phyloP scores from a whole-genome alignment of 37 sponge, comb jelly and placozoan genomes.

The Eunapius fragilis region DNA sequence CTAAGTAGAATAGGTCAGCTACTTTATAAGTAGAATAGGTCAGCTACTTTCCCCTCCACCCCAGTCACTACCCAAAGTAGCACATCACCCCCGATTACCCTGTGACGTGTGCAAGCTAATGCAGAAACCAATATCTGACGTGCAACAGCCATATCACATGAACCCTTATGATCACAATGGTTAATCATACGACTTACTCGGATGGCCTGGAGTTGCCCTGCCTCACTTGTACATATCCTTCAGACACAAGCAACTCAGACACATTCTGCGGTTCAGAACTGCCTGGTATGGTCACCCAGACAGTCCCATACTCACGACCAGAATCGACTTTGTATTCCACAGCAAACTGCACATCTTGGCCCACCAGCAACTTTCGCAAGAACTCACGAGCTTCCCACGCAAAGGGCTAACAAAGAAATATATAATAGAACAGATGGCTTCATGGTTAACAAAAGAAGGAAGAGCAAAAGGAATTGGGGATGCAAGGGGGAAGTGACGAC shows the following conservation, averaged over 20 bases:
- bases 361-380: conserved; percentile 82
- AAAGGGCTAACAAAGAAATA: conserved; percentile 77
- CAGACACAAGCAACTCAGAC: conserved; percentile 52
- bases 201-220: conserved; percentile 33
- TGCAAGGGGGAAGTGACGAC: not conserved
- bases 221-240: conserved; percentile 74
- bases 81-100: no score
- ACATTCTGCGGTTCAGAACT: conserved; percentile 46
- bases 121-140: no score
- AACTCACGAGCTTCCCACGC: conserved; percentile 94
- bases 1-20: no score
- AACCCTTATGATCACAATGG: not conserved
- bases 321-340: conserved; percentile 70
- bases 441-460: not conserved
- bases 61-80: no score
- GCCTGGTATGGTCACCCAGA: conserved; percentile 20
- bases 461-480: no score
- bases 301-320: conserved; percentile 21
- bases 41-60: no score
- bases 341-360: conserved; percentile 87
- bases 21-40: no score
- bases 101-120: no score
- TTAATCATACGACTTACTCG: conserved; percentile 45
- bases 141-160: not conserved
- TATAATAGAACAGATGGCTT: not conserved